phyloP scores from a whole-genome alignment of 2,888 invertebrate species.

The Tipula lateralis region DNA sequence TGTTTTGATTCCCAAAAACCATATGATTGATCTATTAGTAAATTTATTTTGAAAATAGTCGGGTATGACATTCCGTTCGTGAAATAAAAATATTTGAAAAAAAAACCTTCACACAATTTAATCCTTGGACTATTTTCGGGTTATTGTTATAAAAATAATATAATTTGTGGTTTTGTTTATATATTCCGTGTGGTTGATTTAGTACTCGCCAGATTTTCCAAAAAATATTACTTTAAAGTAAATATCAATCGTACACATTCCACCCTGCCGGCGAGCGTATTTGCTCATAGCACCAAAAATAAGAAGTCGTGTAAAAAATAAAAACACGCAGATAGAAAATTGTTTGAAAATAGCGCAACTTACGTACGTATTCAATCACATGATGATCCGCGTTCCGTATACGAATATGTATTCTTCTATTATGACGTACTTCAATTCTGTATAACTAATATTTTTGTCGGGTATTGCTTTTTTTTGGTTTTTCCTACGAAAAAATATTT shows the following conservation, averaged over 20 bases:
- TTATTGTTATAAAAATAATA: not conserved
- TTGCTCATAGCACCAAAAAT: conserved; percentile 7
- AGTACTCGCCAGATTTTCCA: not conserved
- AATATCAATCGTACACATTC: not conserved
- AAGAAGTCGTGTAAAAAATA: not conserved
- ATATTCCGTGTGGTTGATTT: not conserved
- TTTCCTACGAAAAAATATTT: not conserved
- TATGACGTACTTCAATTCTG: not conserved
- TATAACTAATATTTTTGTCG: not conserved
- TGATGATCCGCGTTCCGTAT: not conserved
- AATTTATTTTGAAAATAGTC: not conserved
- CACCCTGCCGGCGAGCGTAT: not conserved
- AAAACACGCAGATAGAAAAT: not conserved
- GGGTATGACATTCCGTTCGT: no score
- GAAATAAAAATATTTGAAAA: no score
- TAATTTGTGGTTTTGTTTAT: not conserved
- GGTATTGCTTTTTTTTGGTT: not conserved
- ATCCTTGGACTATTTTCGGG: not conserved
- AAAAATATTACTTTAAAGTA: not conserved
- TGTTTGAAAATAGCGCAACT: not conserved
- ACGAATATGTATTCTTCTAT: not conserved
- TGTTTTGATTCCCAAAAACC: not conserved
- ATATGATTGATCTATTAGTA: not conserved
- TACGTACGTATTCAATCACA: conserved; percentile 19
- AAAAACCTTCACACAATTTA: not conserved